Conservation (phyloP, 2,888 invertebrate genomes). For the Ennomos erosarius region DNA sequence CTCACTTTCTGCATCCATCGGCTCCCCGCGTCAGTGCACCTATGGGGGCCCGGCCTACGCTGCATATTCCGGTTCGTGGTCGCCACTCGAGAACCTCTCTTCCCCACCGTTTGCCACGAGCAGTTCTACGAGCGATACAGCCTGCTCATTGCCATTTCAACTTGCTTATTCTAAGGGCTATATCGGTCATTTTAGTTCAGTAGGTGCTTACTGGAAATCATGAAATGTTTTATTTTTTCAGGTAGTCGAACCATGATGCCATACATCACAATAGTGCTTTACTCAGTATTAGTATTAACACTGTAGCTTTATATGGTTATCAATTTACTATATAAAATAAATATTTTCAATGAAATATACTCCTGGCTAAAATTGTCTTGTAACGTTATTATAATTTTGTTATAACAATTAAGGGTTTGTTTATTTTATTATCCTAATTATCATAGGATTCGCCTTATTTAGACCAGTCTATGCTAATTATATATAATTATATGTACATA, state of each 20-base stretch:
- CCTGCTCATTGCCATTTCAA: too few species aligned
- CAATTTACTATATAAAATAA: slow-evolving; percentile 1
- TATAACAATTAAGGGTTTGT: slow-evolving; percentile 21
- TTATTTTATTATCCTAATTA: slow-evolving; percentile 8
- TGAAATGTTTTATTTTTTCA: slow-evolving; percentile 43
- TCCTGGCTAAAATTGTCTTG: slow-evolving; percentile 22
- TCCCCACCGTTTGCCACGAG: too few species aligned
- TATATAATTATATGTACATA: slow-evolving; percentile 16
- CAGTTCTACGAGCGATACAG: too few species aligned
- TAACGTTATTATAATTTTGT: slow-evolving; percentile 24
- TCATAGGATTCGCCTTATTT: too few species aligned
- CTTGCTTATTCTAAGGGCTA: too few species aligned
- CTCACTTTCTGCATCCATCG: too few species aligned
- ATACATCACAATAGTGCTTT: slow-evolving; percentile 38
- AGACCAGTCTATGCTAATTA: too few species aligned
- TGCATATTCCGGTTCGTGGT: too few species aligned
- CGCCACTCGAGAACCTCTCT: too few species aligned
- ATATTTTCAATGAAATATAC: slow-evolving; percentile 34
- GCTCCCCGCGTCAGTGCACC: too few species aligned
- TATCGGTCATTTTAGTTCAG: too few species aligned
- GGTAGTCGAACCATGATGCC: slow-evolving; percentile 39
- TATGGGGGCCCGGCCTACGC: too few species aligned
- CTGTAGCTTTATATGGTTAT: slow-evolving; percentile 38
- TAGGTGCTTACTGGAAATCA: slow-evolving; percentile 3
- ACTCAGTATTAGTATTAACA: slow-evolving; percentile 33